These are phyloP conservation scores for Lasiurus cinereus DNA, from an alignment of 2,113 vertebrate species.

Conservation along the genomic window DNA sequence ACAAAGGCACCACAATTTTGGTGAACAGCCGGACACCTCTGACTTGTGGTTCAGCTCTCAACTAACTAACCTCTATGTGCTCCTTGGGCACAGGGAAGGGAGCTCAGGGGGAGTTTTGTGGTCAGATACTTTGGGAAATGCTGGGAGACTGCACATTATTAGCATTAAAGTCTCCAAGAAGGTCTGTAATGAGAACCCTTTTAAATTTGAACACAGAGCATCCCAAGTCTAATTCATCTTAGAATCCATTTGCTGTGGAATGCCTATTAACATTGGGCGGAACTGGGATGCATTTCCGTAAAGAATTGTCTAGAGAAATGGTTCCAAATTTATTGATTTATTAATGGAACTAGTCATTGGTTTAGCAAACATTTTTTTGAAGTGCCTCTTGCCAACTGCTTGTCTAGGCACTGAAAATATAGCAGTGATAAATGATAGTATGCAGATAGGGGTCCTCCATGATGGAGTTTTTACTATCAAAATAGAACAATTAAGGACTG, in stretches of 20 bases:
- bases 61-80: neutral
- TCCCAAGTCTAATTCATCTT: conserved; percentile 4
- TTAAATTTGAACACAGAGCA: conserved; percentile 15
- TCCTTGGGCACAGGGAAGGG: neutral
- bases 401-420: neutral
- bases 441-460: neutral
- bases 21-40: neutral
- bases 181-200: neutral
- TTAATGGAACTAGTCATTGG: conserved; percentile 31
- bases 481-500: neutral
- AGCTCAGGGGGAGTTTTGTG: neutral
- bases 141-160: neutral
- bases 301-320: conserved; percentile 33
- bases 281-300: conserved; percentile 37
- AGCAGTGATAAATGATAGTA: neutral
- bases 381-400: neutral
- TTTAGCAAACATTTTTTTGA: conserved; percentile 40
- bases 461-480: conserved; percentile 27
- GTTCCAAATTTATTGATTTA: conserved; percentile 14
- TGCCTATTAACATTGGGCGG: neutral
- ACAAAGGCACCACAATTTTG: neutral
- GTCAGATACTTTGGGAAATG: conserved; percentile 31
- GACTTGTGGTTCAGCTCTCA: neutral
- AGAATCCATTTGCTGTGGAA: conserved; percentile 20
- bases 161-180: conserved; percentile 15